Conservation (phyloP, 2,113 vertebrate genomes). For the Epinephelus cyanopodus region DNA sequence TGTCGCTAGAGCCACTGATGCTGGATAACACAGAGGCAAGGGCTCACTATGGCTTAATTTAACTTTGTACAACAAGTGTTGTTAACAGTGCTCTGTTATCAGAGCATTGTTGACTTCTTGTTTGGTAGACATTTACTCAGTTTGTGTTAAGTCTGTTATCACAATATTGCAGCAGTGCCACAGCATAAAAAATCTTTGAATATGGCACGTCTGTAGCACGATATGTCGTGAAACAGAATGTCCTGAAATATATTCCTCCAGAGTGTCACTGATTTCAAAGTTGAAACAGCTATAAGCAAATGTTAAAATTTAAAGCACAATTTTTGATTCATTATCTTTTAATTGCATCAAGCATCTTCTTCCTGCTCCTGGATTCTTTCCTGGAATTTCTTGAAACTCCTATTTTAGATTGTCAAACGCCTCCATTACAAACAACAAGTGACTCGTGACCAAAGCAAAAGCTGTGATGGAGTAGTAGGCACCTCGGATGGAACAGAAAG, state of each 20-base stretch:
- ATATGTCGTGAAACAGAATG: not conserved
- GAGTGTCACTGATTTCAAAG: not conserved
- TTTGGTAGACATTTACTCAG: not conserved
- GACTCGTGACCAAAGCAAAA: not conserved
- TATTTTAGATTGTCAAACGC: not conserved
- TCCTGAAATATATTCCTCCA: not conserved
- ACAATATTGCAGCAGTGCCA: not conserved
- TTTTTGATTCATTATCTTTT: not conserved
- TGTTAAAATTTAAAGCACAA: not conserved
- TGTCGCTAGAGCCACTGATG: not conserved
- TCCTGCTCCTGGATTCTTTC: not conserved
- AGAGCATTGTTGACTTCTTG: not conserved
- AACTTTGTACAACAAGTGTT: not conserved
- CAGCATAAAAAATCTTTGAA: not conserved
- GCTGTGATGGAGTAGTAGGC: not conserved
- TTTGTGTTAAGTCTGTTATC: not conserved
- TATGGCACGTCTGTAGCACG: not conserved
- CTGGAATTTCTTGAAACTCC: not conserved
- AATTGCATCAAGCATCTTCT: not conserved
- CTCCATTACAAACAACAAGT: not conserved
- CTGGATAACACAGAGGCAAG: not conserved
- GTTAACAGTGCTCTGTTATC: too few species aligned
- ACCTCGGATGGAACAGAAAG: not conserved
- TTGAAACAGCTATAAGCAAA: not conserved
- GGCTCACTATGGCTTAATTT: not conserved